Base-by-base conservation (phyloP, 2,888 invertebrate genomes). In the Girardia tigrina region DNA sequence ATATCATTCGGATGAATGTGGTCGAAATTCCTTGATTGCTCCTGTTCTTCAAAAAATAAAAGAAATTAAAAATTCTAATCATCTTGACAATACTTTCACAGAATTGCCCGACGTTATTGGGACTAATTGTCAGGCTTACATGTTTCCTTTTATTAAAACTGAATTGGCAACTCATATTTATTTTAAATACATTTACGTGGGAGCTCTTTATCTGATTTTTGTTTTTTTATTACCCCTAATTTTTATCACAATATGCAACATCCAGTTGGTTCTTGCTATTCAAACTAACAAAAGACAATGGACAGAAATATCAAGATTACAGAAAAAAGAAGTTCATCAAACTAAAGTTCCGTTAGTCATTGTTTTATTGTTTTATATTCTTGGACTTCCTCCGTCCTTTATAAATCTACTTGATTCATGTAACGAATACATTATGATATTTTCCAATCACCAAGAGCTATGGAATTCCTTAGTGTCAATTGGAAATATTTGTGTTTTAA, bases 241-340 rank as follows among this genome's bases (percentile, higher is more conserved):
- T 56, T 56, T 56, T 23, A 56, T 56, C n/a, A 56, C 56, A 56
- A 12, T 56, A 6, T 56, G 56, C n/a, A 56, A 56, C 23, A 56
- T 56, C 4, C 56, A 56, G 23, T 23, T 56, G 4, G 56, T 56
- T 8, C 56, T 56, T 12, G 56, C 56, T 12, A 56, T 56, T 56
- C 56, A 23, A 16, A 23, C 56, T 4, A 56, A 56, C 23, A 56
- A 56, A 56, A 4, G 56, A 56, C 56, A 56, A n/a, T 56, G 56
- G 56, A 56, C 56, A 4, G 56, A 56, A 16, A 56, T 56, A 20
- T 56, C 56, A 56, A 4, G 56, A 12, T n/a, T 56, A 56, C 56
- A 56, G 23, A 56, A 56, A n/a, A 56, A 56, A n/a, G 56, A 56
- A 56, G 23, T 56, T n/a, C 56, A 56, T 56, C 56, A 56, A n/a